These are phyloP conservation scores for Nemotelus pantherinus DNA, from an alignment of 2,888 invertebrate genomes.

Conservation along the genomic window DNA sequence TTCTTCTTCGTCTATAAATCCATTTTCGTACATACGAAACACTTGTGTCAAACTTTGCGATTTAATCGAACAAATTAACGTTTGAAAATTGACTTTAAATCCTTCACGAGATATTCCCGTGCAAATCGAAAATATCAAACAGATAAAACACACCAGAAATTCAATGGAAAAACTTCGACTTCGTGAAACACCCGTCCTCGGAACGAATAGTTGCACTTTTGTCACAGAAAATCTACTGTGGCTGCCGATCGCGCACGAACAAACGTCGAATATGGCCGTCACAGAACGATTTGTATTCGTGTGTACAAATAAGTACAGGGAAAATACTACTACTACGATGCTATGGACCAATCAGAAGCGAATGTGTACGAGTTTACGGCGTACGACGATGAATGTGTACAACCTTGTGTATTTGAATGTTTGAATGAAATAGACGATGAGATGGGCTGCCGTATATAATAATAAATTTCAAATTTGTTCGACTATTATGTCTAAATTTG, in stretches of 20 bases:
- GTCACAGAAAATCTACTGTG: background rate
- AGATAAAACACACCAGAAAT: background rate
- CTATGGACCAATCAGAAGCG: constrained; percentile 19
- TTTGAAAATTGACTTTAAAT: background rate
- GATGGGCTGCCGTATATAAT: background rate
- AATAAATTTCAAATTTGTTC: too few relatives aligned
- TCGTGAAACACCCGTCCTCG: background rate
- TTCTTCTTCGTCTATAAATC: constrained; percentile 16
- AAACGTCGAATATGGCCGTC: constrained; percentile 23
- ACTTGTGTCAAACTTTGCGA: background rate
- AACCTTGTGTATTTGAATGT: constrained; percentile 34
- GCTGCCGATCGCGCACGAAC: constrained; percentile 10
- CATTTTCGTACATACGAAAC: constrained; percentile 35
- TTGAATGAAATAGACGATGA: constrained; percentile 21
- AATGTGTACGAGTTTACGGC: constrained; percentile 33
- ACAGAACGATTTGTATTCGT: constrained; percentile 9
- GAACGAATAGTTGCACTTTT: constrained; percentile 18
- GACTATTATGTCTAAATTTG: too few relatives aligned
- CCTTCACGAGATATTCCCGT: too few relatives aligned
- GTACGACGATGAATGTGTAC: constrained; percentile 22
- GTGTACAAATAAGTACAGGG: constrained; percentile 24
- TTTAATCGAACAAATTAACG: too few relatives aligned
- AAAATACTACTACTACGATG: constrained; percentile 38
- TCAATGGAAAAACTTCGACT: constrained; percentile 22
- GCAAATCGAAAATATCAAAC: too few relatives aligned